Evolutionary conservation across 2,888 invertebrate species (phyloP), one percentile per base, ranked within the genome.

Genomic region (Pristionchus fissidentatus): DNA sequence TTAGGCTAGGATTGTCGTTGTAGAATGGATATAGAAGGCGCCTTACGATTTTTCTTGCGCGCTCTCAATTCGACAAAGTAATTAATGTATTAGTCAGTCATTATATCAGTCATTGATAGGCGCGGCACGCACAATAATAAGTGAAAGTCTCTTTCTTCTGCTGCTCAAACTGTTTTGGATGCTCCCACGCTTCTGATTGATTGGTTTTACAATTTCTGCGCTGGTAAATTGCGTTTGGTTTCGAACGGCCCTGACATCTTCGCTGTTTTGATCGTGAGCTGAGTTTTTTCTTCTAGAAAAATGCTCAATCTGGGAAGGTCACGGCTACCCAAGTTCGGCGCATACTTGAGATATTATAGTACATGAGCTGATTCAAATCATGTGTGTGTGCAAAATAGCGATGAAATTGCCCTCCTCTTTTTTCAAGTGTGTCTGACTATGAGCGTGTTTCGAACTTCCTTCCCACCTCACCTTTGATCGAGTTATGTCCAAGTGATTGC

Each of bases 201-300:
- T 70, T 70, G 15, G 38, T 70, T 70, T 70, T 70, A 70, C 70
- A 70, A 15, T 70, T 38, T 43, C n/a, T n/a, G n/a, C n/a, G n/a
- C n/a, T n/a, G n/a, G n/a, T n/a, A n/a, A n/a, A 41, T 41, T 70
- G 70, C 41, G 3, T 66, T 66, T 29, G 38, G 22, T 15, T 15
- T 41, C 22, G 5, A 13, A 13, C 60, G 60, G 43, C 70, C 41
- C n/a, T 22, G 4, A 55, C 22, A 22, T n/a, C 38, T 41, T 66
- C 41, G 4, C 70, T 41, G 38, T 41, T 70, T 43, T 43, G n/a
- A n/a, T n/a, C n/a, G 38, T 41, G 8, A 7, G 13, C 41, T 41
- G 19, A 70, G 26, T 26, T 70, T n/a, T 70, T 41, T 38, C 43
- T n/a, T n/a, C n/a, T n/a, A n/a, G n/a, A n/a, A n/a, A n/a, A n/a